These are phyloP conservation scores for Megaceryle maxima DNA, from an alignment of 2,113 vertebrate genomes.

Conservation along the genomic window DNA sequence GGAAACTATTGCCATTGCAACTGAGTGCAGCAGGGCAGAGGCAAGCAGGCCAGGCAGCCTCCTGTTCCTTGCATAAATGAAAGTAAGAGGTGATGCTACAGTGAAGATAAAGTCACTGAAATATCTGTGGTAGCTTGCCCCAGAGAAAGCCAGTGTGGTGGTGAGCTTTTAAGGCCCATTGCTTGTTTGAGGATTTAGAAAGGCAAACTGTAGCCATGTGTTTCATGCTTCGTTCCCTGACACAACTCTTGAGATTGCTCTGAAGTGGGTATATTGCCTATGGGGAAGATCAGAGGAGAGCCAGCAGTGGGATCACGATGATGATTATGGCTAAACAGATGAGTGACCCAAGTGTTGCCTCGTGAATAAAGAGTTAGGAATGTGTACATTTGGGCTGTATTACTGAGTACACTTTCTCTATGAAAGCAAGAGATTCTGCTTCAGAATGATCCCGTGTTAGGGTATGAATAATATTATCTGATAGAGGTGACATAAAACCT, in stretches of 20 bases:
- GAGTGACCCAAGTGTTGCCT: background rate
- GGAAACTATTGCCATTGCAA: background rate
- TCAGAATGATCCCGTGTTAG: background rate
- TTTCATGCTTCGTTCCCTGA: fast-evolving
- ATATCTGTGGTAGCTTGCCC: background rate
- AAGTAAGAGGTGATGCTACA: background rate
- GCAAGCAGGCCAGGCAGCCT: background rate
- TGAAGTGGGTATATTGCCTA: fast-evolving
- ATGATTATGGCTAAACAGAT: background rate
- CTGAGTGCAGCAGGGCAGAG: background rate
- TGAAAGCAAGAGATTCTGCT: background rate
- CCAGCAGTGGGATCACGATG: background rate
- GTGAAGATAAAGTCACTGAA: background rate
- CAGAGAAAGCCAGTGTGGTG: background rate
- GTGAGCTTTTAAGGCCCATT: background rate
- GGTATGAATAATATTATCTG: background rate
- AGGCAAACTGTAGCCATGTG: fast-evolving
- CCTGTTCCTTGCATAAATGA: background rate
- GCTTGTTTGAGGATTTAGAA: background rate
- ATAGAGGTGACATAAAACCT: background rate
- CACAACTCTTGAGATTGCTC: background rate
- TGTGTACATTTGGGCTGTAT: background rate
- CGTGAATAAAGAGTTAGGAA: background rate
- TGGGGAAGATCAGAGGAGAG: background rate
- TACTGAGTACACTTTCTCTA: background rate